These are phyloP conservation scores for Hemiscyllium ocellatum DNA, from an alignment of 2,113 vertebrate genomes.

Conservation along the genomic window DNA sequence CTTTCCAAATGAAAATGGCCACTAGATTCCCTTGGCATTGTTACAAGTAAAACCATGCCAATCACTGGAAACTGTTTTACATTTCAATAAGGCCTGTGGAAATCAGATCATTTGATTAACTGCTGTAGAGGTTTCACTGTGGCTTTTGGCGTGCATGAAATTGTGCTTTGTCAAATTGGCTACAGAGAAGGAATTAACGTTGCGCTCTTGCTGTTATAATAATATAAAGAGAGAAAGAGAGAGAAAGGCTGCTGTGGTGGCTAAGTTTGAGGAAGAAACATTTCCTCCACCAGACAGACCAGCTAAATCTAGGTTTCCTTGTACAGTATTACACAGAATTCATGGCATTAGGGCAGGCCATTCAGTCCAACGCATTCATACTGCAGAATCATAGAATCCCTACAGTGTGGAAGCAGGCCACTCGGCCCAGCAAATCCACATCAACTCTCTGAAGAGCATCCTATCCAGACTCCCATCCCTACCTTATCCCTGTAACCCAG, in stretches of 20 bases:
- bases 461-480: too few relatives aligned
- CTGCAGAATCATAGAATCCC: too few relatives aligned
- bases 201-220: background rate
- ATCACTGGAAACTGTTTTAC: background rate
- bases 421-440: too few relatives aligned
- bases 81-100: slow-evolving; percentile 3
- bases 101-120: slow-evolving; percentile 17
- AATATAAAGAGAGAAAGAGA: background rate
- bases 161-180: slow-evolving; percentile 9
- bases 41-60: background rate
- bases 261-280: background rate
- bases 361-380: background rate
- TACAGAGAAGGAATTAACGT: background rate
- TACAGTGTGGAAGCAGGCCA: too few relatives aligned
- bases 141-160: background rate
- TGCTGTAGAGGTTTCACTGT: background rate
- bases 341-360: background rate
- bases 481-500: too few relatives aligned
- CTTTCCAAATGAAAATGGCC: background rate
- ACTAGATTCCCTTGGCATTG: background rate
- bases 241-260: background rate
- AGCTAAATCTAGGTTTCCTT: background rate
- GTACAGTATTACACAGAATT: background rate
- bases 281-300: background rate
- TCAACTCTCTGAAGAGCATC: too few relatives aligned